Evolutionary conservation across 2,797 vertebrate genomes (phyloP), one percentile per base, ranked within the genome.

Genomic region (Erethizon dorsatum): DNA sequence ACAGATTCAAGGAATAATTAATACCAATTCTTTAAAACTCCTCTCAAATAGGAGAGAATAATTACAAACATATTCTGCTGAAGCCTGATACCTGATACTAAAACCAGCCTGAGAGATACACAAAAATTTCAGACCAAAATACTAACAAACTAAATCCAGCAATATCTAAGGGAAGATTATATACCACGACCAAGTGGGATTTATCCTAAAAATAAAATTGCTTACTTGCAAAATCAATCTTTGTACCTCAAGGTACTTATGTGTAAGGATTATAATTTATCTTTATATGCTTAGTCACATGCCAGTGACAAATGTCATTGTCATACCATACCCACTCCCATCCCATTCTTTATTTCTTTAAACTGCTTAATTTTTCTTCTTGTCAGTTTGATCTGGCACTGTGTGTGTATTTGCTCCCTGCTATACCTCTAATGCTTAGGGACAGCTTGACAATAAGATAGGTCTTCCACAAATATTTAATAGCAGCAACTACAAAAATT

Each of bases 381-480:
- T 67, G 45, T 85, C 79, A 88, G 26, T 50, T 97, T 94, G 73
- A 89, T 75, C 57, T 89, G 33, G 26, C 3, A 87, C 28, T 84
- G 54, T 57, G 26, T 77, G 15, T 96, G 52, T 61, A 54, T 73
- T 47, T 90, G 61, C 77, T 82, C 37, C 54, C 79, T 80, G 15
- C n/a, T 71, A 45, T 54, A 65, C 52, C 31, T 15, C 24, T 47
- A 89, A 84, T 14, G 65, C 67, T 82, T 61, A 75, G 7, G n/a
- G 31, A 82, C 28, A 93, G 83, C 13, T 20, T 86, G 75, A 84
- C 45, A 96, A 3, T 52, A 26, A n/a, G 14, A 59, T 11, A 91
- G 11, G 11, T 71, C 47, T 78, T 96, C 57, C 89, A 84, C 10
- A 87, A 94, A 73, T 78, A 95, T 52, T 82, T 89, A 95, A 95